Evolutionary conservation across 1,140 invertebrate genomes (phyloP).

Genomic region (Orchesella cincta): DNA sequence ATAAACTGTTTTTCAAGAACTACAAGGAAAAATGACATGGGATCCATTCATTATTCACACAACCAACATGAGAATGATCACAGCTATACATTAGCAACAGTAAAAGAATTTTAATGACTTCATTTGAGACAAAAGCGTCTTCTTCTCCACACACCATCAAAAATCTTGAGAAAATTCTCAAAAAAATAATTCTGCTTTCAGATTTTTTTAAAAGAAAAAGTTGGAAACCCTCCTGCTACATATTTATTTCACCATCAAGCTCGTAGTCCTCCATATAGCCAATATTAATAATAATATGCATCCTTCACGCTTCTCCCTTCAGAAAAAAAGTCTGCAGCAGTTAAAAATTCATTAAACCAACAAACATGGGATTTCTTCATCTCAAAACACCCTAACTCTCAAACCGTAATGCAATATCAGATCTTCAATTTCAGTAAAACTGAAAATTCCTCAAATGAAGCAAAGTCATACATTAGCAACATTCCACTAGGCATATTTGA

Average conservation of each 20-base stretch:
- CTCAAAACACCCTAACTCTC: too few relatives aligned
- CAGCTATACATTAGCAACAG: background rate
- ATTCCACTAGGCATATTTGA: too few relatives aligned
- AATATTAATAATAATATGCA: background rate
- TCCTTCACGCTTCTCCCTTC: too few relatives aligned
- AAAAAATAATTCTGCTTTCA: background rate
- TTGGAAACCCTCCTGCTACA: background rate
- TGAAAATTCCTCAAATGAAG: too few relatives aligned
- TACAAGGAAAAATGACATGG: constrained; percentile 25
- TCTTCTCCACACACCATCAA: background rate
- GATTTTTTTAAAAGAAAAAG: background rate
- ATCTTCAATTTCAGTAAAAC: too few relatives aligned
- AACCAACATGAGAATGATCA: constrained; percentile 3
- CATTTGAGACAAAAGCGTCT: constrained; percentile 9
- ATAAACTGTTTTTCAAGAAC: constrained; percentile 26
- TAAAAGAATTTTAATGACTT: constrained; percentile 26
- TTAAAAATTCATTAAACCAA: constrained; percentile 52
- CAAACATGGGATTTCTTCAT: too few relatives aligned
- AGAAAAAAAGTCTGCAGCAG: constrained; percentile 35
- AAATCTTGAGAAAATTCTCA: background rate
- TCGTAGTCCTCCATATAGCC: background rate
- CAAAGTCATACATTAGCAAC: too few relatives aligned
- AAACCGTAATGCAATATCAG: too few relatives aligned
- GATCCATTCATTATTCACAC: constrained; percentile 13
- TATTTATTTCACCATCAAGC: background rate